These are phyloP conservation scores for Creontiades dilutus DNA, from an alignment of 2,888 invertebrate species.

Conservation along the genomic window DNA sequence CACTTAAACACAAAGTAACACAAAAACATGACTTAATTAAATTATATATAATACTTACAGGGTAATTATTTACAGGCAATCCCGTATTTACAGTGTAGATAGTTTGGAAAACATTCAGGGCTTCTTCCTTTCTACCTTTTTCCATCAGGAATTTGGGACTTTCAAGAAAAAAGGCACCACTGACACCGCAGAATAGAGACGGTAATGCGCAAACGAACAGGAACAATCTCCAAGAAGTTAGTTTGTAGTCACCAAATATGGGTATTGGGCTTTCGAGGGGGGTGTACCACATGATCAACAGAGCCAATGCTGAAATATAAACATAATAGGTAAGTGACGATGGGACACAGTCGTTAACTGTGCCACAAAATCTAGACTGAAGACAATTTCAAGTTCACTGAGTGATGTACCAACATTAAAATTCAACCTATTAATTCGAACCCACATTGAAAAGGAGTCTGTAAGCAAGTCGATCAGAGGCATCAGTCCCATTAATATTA, in stretches of 20 bases:
- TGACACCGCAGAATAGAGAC: constrained; percentile 82
- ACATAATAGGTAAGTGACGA: too few relatives aligned
- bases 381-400: background rate
- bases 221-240: constrained; percentile 81
- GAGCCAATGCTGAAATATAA: constrained; percentile 12
- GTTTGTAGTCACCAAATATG: constrained; percentile 73
- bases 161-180: constrained; percentile 84
- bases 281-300: constrained; percentile 17
- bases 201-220: constrained; percentile 81
- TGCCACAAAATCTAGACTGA: too few relatives aligned
- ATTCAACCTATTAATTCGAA: background rate
- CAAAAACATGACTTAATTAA: background rate
- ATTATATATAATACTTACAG: constrained; percentile 77
- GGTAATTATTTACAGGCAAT: constrained; percentile 82
- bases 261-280: constrained; percentile 30
- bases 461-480: background rate
- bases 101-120: constrained; percentile 82
- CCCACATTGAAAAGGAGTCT: constrained; percentile 5
- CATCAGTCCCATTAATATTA: constrained; percentile 11
- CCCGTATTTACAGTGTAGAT: constrained; percentile 86
- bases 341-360: too few relatives aligned
- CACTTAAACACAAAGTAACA: too few relatives aligned
- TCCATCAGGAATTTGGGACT: constrained; percentile 90
- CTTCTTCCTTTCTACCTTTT: constrained; percentile 84
- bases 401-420: background rate